Base-by-base conservation (phyloP, 2,113 vertebrate species). In the Delphinapterus leucas region DNA sequence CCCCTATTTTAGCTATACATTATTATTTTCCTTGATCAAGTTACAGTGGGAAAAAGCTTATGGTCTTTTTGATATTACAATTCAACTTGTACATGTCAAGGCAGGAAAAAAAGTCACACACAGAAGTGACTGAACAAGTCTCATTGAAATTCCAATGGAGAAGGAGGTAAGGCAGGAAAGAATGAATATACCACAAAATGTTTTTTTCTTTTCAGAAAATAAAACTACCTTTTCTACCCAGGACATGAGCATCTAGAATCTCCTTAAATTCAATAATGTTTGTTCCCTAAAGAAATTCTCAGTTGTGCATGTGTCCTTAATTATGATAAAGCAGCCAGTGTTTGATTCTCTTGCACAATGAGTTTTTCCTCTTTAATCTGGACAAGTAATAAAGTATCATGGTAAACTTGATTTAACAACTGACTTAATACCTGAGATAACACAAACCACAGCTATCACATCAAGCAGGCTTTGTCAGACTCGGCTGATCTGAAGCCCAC, bases 341-440 rank as follows among this genome's bases (percentile, higher is more conserved):
- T 55, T 77, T 81, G 65, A 89, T 65, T 83, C 47, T 70, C 47
- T 90, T 38, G 26, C 33, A 86, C 61, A 88, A 14, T 65, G 84
- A 15, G 0, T 53, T 93, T 87, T 65, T 93, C n/a, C 70, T 65
- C 36, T 38, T 96, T 85, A 58, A 80, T 82, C 25, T 17, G 44
- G 55, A 80, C 81, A 88, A 68, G 38, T 47, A 73, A 93, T 73
- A 88, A 77, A 86, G 44, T n/a, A n/a, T 49, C 61, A 55, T 25
- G 44, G 70, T 49, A 90, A 92, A 80, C 26, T 60, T 44, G 83
- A 55, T 33, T 55, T 79, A 88, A 28, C 55, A 73, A 65, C 9
- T 77, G 74, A 44, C 38, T 97, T n/a, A 38, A 73, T 92, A 91
- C 58, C 79, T 55, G 67, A 92, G 84, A 83, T 87, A 90, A n/a